Conservation (phyloP, 2,888 invertebrate species). For the Tetranychus truncatus region DNA sequence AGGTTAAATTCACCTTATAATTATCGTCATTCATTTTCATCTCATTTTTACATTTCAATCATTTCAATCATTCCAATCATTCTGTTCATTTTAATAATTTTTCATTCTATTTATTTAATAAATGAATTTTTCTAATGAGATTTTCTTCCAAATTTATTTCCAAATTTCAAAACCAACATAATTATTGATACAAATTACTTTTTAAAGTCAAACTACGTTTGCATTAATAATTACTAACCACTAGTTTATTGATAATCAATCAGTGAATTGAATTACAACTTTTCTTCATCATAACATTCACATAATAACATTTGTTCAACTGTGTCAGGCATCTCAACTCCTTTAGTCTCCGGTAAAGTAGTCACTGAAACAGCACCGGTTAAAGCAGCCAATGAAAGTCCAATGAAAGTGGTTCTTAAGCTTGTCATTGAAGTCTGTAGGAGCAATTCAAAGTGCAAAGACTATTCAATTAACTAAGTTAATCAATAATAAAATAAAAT, state of each 20-base stretch:
- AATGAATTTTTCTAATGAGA: too few species aligned
- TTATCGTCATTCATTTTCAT: not conserved
- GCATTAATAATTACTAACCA: too few species aligned
- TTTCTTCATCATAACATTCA: not conserved
- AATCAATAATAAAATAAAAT: not conserved
- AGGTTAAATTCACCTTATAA: not conserved
- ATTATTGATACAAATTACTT: too few species aligned
- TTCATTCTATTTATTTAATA: too few species aligned
- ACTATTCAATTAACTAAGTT: not conserved
- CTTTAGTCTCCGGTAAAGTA: slow-evolving; percentile 23
- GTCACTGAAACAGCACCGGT: slow-evolving; percentile 18
- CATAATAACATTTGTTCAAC: slow-evolving; percentile 17
- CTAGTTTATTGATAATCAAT: too few species aligned
- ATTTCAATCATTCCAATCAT: not conserved
- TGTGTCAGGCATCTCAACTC: slow-evolving; percentile 22
- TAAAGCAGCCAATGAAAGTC: slow-evolving; percentile 15
- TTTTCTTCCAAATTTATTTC: too few species aligned
- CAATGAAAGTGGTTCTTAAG: slow-evolving; percentile 11
- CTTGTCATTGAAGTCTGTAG: slow-evolving; percentile 16
- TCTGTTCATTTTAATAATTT: too few species aligned
- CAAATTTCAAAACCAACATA: too few species aligned
- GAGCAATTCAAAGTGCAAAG: too few species aligned
- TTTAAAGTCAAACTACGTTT: too few species aligned
- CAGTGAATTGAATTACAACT: not conserved
- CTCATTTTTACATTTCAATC: not conserved